Evolutionary conservation across 2,888 invertebrate genomes (phyloP).

Genomic region (Ryuthela nishihirai): DNA sequence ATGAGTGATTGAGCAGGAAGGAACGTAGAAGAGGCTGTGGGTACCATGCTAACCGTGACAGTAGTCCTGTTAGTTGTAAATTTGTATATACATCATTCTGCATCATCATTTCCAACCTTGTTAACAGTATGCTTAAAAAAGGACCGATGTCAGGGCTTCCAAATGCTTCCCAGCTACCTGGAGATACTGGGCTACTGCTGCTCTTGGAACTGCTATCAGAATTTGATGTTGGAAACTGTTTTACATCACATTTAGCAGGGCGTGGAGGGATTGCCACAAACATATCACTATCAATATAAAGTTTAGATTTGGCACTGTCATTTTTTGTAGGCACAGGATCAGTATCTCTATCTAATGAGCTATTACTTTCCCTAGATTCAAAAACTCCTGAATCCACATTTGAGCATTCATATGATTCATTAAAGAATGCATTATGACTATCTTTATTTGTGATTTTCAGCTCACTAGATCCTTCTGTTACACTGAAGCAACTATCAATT

Average conservation of each 20-base stretch:
- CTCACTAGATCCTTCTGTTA: background rate
- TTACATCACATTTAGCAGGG: slow-evolving; percentile 21
- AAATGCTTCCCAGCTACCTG: slow-evolving; percentile 29
- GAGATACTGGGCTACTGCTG: slow-evolving; percentile 30
- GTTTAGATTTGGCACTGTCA: slow-evolving; percentile 22
- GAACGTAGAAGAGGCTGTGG: slow-evolving; percentile 85
- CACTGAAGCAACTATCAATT: slow-evolving; percentile 21
- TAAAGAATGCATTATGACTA: slow-evolving; percentile 3
- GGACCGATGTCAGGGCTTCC: slow-evolving; percentile 57
- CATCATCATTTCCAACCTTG: slow-evolving; percentile 76
- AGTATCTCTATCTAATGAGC: slow-evolving; percentile 28
- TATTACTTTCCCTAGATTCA: slow-evolving; percentile 25
- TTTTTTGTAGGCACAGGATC: slow-evolving; percentile 10
- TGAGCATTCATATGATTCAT: slow-evolving; percentile 28
- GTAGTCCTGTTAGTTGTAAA: slow-evolving; percentile 78
- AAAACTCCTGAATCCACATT: slow-evolving; percentile 34
- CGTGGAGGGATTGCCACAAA: slow-evolving; percentile 23
- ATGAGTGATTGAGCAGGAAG: slow-evolving; percentile 77
- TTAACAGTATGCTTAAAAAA: slow-evolving; percentile 73
- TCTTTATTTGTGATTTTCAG: slow-evolving; percentile 9
- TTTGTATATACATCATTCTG: slow-evolving; percentile 80
- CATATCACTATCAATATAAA: slow-evolving; percentile 10
- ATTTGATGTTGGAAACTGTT: slow-evolving; percentile 14
- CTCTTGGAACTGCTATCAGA: slow-evolving; percentile 25
- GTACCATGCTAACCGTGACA: slow-evolving; percentile 79